A percentile compares a stretch with the other conserved stretches of the same genome.
phyloP scores from a whole-genome alignment of 2,797 vertebrate genomes.

The Onychomys torridus region DNA sequence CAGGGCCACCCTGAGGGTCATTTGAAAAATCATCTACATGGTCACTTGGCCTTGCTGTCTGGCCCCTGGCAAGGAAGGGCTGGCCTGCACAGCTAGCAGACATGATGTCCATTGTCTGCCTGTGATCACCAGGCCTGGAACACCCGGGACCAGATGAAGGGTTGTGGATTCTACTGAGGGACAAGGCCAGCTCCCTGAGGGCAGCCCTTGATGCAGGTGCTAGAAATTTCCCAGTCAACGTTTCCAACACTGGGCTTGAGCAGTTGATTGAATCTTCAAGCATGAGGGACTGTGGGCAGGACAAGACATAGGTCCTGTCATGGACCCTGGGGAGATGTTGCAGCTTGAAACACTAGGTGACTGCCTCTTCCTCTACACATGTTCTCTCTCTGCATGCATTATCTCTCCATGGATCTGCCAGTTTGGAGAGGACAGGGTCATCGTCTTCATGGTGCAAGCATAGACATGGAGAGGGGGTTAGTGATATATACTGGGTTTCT shows the following conservation, averaged over 20 bases:
- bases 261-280: not conserved
- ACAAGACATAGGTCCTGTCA: not conserved
- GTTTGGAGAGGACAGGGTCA: not conserved
- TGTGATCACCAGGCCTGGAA: not conserved
- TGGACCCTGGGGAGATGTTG: not conserved
- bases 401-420: not conserved
- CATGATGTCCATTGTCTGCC: not conserved
- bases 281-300: not conserved
- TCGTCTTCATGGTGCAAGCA: not conserved
- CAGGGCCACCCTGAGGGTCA: not conserved
- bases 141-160: not conserved
- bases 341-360: not conserved
- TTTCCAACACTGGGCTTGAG: not conserved
- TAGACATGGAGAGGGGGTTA: not conserved
- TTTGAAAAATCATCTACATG: not conserved
- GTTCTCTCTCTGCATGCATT: not conserved
- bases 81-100: not conserved
- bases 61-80: not conserved
- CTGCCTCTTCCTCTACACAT: not conserved
- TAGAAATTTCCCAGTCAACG: conserved; percentile 5
- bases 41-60: not conserved
- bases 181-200: not conserved
- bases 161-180: not conserved
- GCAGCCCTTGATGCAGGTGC: not conserved
- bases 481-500: not conserved